phyloP scores from a whole-genome alignment of 2,113 vertebrate genomes.

The Cyanocitta stelleri region DNA sequence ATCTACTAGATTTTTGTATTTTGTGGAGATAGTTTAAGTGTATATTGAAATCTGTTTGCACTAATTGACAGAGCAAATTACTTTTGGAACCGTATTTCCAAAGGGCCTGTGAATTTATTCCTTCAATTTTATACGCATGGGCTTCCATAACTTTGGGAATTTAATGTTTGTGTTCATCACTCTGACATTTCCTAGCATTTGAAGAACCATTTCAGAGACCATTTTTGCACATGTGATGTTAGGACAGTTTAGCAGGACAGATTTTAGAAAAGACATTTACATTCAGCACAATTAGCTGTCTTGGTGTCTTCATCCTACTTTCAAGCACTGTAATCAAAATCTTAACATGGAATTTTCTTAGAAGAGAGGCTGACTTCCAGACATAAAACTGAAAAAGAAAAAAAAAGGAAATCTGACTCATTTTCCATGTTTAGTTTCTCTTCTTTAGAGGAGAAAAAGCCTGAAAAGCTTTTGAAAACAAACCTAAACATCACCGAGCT shows the following conservation, averaged over 20 bases:
- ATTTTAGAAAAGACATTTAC: neutral
- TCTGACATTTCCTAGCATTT: neutral
- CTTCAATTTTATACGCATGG: neutral
- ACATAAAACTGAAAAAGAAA: neutral
- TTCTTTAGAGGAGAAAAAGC: constrained; percentile 8
- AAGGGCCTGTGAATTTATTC: constrained; percentile 18
- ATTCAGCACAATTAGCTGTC: neutral
- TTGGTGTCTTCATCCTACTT: neutral
- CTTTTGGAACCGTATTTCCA: neutral
- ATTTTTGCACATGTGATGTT: neutral
- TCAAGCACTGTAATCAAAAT: neutral
- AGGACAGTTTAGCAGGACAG: neutral
- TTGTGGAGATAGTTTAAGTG: neutral
- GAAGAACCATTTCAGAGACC: constrained; percentile 12
- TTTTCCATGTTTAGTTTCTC: constrained; percentile 24
- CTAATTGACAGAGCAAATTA: constrained; percentile 32
- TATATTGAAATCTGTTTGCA: neutral
- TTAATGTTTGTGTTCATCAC: constrained; percentile 3
- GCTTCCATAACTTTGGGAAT: constrained; percentile 29
- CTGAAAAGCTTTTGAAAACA: constrained; percentile 46
- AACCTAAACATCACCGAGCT: neutral
- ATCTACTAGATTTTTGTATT: neutral
- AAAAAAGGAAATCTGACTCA: neutral
- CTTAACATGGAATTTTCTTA: neutral
- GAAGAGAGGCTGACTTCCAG: neutral